These are phyloP conservation scores for Philotrypesis tridentata DNA, from an alignment of 1,140 invertebrate genomes.

Conservation along the genomic window DNA sequence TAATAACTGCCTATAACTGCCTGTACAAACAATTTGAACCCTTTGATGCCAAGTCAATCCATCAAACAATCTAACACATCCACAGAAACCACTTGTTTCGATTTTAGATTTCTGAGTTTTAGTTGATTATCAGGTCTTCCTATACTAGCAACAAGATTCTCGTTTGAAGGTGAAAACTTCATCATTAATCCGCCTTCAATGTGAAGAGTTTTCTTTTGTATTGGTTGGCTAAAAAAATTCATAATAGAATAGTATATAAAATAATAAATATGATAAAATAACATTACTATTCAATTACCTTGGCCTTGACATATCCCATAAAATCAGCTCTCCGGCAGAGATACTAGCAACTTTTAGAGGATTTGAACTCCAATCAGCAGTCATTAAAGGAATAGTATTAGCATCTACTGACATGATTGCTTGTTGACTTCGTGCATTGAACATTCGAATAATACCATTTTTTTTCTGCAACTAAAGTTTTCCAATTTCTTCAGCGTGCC, in stretches of 20 bases:
- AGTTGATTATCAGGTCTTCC: conserved; percentile 77
- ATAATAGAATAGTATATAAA: conserved; percentile 25
- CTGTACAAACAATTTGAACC: conserved; percentile 77
- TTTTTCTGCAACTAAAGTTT: conserved; percentile 85
- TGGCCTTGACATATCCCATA: conserved; percentile 78
- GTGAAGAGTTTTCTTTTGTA: conserved; percentile 74
- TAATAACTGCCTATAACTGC: conserved; percentile 76
- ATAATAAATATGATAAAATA: conserved; percentile 8
- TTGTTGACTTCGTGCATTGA: conserved; percentile 80
- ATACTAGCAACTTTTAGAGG: conserved; percentile 77
- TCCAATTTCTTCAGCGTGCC: conserved; percentile 81
- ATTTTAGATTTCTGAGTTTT: conserved; percentile 76
- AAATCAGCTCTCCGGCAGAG: conserved; percentile 77
- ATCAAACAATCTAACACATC: conserved; percentile 73
- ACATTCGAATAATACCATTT: conserved; percentile 82
- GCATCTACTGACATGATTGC: conserved; percentile 83
- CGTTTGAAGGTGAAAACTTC: conserved; percentile 74
- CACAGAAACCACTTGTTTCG: conserved; percentile 73
- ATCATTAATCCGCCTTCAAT: conserved; percentile 76
- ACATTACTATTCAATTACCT: conserved; percentile 65
- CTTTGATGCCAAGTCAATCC: conserved; percentile 79
- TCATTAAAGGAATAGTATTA: conserved; percentile 76
- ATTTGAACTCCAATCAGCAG: conserved; percentile 83
- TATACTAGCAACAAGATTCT: conserved; percentile 76
- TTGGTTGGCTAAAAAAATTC: conserved; percentile 72